Percentiles rank a stretch among this genome's conserved stretches.
These are phyloP conservation scores for Phylloscopus trochiloides DNA, from an alignment of 2,113 vertebrate genomes.

Conservation along the genomic window DNA sequence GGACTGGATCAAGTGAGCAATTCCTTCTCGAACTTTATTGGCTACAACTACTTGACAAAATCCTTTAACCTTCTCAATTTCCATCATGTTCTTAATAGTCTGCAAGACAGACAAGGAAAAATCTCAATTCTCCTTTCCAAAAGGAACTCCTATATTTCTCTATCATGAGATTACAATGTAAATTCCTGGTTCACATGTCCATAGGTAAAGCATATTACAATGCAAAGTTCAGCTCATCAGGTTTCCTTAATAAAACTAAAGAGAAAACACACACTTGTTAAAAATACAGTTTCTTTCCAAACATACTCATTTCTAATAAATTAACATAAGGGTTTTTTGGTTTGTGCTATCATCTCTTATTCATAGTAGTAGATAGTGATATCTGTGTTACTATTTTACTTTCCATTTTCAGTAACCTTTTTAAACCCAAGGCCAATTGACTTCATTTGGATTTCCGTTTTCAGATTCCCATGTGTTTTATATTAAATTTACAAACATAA, in stretches of 20 bases:
- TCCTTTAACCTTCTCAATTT: constrained; percentile 96
- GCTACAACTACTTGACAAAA: constrained; percentile 97
- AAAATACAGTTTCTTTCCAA: background rate
- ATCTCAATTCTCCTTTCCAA: background rate
- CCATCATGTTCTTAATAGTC: constrained; percentile 99
- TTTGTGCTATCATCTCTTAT: background rate
- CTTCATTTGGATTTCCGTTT: background rate
- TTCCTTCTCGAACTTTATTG: constrained; percentile 89
- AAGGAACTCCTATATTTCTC: background rate
- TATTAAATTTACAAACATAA: background rate
- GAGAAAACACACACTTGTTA: background rate
- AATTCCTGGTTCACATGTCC: background rate
- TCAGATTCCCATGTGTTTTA: background rate
- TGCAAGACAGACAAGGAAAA: constrained; percentile 56
- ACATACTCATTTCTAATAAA: background rate
- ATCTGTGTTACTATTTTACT: background rate
- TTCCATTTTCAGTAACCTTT: background rate
- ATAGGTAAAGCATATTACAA: background rate
- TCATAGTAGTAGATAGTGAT: background rate
- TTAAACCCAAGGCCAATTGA: background rate
- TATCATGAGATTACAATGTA: background rate
- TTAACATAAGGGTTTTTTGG: background rate
- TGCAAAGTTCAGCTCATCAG: background rate
- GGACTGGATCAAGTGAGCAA: constrained; percentile 95
- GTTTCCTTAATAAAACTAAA: background rate